Evolutionary conservation across 2,888 invertebrate species (phyloP).

Genomic region (Ormia ochracea): DNA sequence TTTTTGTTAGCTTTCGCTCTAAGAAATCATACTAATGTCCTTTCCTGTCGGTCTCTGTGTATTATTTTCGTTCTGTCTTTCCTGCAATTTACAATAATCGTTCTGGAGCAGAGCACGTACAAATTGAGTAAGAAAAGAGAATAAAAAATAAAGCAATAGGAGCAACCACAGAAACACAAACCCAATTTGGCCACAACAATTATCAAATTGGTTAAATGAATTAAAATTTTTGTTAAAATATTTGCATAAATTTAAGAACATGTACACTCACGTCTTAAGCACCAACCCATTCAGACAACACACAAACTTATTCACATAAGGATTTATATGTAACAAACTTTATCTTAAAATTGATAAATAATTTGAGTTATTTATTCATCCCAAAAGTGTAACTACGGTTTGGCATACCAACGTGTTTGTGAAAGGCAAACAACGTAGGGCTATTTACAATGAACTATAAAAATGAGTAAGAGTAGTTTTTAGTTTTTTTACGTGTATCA

Average conservation of each 20-base stretch:
- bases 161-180: conserved; percentile 57
- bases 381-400: conserved; percentile 48
- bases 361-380: conserved; percentile 45
- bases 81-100: no score
- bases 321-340: background rate
- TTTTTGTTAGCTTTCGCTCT: no score
- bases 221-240: conserved; percentile 58
- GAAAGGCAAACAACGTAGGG: background rate
- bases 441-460: background rate
- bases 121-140: conserved; percentile 23
- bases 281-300: background rate
- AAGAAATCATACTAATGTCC: no score
- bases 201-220: conserved; percentile 61
- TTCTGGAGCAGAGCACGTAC: no score
- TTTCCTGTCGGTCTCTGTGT: no score
- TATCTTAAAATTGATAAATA: conserved; percentile 64
- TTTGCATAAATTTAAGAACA: conserved; percentile 60
- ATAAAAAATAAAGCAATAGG: conserved; percentile 45
- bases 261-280: background rate
- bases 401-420: conserved; percentile 50
- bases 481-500: background rate
- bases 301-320: background rate
- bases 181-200: conserved; percentile 61
- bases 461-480: background rate
- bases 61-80: no score